These are phyloP conservation scores for Disparrhopalites patrizii DNA, from an alignment of 2,888 invertebrate species.

Conservation along the genomic window DNA sequence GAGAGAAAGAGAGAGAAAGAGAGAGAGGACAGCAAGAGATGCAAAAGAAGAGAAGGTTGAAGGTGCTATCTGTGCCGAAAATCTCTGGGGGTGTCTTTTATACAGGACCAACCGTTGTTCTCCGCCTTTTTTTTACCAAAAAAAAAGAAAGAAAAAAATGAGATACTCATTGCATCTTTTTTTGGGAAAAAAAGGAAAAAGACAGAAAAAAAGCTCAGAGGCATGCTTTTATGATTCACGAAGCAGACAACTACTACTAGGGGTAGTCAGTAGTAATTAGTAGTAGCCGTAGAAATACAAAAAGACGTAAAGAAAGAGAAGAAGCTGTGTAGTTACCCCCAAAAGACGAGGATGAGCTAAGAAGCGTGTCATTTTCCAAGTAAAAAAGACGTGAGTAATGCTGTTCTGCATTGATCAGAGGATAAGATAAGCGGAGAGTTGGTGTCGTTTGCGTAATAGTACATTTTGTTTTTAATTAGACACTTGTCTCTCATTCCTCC, in stretches of 20 bases:
- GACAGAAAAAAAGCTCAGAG: too few relatives aligned
- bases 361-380: slow-evolving; percentile 41
- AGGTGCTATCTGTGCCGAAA: too few relatives aligned
- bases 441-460: slow-evolving; percentile 49
- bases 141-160: too few relatives aligned
- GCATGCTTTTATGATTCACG: slow-evolving; percentile 14
- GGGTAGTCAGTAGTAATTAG: background rate
- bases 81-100: too few relatives aligned
- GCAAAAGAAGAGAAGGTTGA: too few relatives aligned
- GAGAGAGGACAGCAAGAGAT: too few relatives aligned
- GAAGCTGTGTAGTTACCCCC: slow-evolving; percentile 7
- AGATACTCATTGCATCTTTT: too few relatives aligned
- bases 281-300: background rate
- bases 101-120: too few relatives aligned
- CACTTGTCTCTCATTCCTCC: slow-evolving; percentile 35
- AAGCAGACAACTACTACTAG: background rate
- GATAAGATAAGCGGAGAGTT: slow-evolving; percentile 47
- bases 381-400: slow-evolving; percentile 32
- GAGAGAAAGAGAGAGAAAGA: too few relatives aligned
- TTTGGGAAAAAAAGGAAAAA: too few relatives aligned
- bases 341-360: slow-evolving; percentile 28
- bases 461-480: slow-evolving; percentile 49
- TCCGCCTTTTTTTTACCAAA: too few relatives aligned
- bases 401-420: slow-evolving; percentile 37
- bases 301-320: background rate